Evolutionary conservation across 2,113 vertebrate species (phyloP).

Genomic region (Stictonetta naevosa): DNA sequence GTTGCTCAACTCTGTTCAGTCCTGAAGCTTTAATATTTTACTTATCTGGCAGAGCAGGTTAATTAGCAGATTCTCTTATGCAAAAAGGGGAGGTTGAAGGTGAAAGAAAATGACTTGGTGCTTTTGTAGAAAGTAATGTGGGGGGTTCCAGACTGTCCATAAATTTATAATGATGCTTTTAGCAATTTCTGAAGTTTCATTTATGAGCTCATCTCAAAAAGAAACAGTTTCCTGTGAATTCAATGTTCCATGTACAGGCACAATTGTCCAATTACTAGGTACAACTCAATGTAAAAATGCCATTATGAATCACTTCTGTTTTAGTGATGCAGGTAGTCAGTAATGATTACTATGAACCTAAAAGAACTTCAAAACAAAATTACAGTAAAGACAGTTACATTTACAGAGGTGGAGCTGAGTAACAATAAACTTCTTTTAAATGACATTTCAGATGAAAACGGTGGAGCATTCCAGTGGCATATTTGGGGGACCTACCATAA

Average conservation of each 20-base stretch:
- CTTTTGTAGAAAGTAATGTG: neutral
- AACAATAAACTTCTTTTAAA: slow-evolving; percentile 13
- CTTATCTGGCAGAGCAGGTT: neutral
- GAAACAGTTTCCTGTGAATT: neutral
- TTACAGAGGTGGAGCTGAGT: neutral
- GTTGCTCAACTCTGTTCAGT: neutral
- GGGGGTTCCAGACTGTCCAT: neutral
- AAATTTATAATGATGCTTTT: slow-evolving; percentile 49
- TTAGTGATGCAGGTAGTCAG: neutral
- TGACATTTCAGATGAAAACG: neutral
- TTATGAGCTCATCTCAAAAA: slow-evolving; percentile 16
- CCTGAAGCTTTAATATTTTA: neutral
- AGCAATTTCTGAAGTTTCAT: slow-evolving; percentile 46
- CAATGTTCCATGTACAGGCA: neutral
- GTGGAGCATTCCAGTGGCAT: neutral
- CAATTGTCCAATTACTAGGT: neutral
- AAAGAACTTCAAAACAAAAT: slow-evolving; percentile 21
- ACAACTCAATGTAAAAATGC: slow-evolving; percentile 14
- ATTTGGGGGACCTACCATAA: neutral
- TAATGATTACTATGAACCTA: slow-evolving; percentile 25
- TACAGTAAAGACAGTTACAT: slow-evolving; percentile 18
- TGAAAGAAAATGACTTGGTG: neutral
- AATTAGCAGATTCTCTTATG: neutral
- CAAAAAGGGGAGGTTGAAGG: neutral
- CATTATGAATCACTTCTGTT: neutral